Evolutionary conservation across 2,888 invertebrate genomes (phyloP), one percentile per base, ranked within the genome.

Genomic region (Molanna angustata): DNA sequence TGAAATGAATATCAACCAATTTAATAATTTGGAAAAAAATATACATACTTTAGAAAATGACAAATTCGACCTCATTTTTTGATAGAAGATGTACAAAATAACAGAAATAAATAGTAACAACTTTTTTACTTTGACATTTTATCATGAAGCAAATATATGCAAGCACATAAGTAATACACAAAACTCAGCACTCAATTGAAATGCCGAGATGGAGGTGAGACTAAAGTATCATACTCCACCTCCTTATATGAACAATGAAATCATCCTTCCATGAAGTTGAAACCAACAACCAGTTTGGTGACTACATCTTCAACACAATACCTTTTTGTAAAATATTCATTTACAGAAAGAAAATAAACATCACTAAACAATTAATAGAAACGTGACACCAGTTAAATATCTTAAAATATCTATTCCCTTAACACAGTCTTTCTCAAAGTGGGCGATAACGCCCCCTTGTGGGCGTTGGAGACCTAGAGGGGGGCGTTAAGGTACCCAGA

Each of bases 41-140:
- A 41, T 42, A 49, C 40, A 43, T 31, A 58, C 57, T 52, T 58
- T 58, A 13, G 54, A 49, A 46, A 58, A 58, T 39, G 57, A 58
- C 33, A 55, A 46, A 55, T 58, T 58, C 2, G 57, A 37, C 18
- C 54, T 54, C 54, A 58, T 58, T 35, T 54, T 57, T 37, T 48
- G 27, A 39, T 31, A 43, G 13, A 41, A 11, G 27, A 41, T 27
- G 37, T 42, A 42, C 37, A 42, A 42, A 33, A 37, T 27, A 13
- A 37, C 19, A 27, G 52, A 42, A 22, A 43, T 52, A 41, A 43
- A 37, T 37, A 52, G 9, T 32, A 37, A 52, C 47, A 41, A 52
- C 19, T 43, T 43, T 42, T 42, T 20, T 33, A 42, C 33, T 17
- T 49, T 33, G 31, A 32, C 27, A 43, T 21, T 37, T 37, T 16